Evolutionary conservation across 1,140 invertebrate genomes (phyloP).

Genomic region (Brachionus calyciflorus): DNA sequence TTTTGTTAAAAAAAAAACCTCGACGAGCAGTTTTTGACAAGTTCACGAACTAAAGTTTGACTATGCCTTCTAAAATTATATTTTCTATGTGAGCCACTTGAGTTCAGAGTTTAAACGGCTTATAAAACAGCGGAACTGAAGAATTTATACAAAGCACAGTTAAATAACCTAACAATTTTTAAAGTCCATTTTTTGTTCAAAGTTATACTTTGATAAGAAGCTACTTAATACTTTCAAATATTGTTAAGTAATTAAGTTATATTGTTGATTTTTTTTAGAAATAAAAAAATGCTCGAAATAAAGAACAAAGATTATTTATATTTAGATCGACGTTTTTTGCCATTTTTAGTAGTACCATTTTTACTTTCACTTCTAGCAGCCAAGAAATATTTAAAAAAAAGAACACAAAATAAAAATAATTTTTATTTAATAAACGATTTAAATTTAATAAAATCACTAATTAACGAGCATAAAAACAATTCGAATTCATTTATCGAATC

Average conservation of each 20-base stretch:
- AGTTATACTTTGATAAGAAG: too few relatives aligned
- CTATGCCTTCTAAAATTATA: too few relatives aligned
- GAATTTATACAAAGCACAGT: too few relatives aligned
- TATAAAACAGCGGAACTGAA: too few relatives aligned
- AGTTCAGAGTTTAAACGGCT: too few relatives aligned
- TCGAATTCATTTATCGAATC: background rate
- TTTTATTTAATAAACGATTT: constrained; percentile 10
- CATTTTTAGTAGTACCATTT: constrained; percentile 1
- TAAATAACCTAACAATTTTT: too few relatives aligned
- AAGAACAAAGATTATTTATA: background rate
- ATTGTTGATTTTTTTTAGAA: background rate
- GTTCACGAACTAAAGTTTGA: too few relatives aligned
- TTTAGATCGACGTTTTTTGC: background rate
- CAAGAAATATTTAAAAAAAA: background rate
- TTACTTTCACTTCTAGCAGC: background rate
- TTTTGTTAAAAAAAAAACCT: too few relatives aligned
- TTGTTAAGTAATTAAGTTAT: background rate
- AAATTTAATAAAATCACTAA: background rate
- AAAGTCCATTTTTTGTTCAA: too few relatives aligned
- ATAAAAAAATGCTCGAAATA: background rate
- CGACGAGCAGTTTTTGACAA: too few relatives aligned
- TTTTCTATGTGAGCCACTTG: too few relatives aligned
- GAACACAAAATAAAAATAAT: background rate
- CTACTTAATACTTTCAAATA: background rate
- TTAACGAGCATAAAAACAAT: background rate